Evolutionary conservation across 2,797 vertebrate genomes (phyloP).

Genomic region (Acanthiza pusilla): DNA sequence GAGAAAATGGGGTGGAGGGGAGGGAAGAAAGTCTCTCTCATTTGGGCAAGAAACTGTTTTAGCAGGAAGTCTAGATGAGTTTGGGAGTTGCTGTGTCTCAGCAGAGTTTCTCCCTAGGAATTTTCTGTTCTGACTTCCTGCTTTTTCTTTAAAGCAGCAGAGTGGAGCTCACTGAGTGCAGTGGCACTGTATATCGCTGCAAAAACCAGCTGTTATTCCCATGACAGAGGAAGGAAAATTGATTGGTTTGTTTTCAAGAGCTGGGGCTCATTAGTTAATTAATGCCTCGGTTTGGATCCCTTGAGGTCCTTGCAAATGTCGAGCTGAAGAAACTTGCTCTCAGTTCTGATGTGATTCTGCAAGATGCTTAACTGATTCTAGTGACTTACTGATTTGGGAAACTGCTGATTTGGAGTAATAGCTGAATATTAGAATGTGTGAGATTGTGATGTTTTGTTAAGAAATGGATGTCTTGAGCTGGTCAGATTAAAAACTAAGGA

Average conservation of each 20-base stretch:
- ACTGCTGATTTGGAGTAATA: neutral
- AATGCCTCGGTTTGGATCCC: neutral
- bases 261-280: neutral
- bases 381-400: neutral
- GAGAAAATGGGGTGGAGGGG: neutral
- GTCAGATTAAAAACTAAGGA: neutral
- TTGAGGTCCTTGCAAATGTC: neutral
- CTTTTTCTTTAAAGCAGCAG: neutral
- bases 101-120: neutral
- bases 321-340: neutral
- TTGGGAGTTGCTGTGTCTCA: neutral
- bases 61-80: neutral
- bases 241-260: neutral
- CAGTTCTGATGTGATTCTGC: neutral
- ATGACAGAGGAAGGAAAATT: rapidly evolving
- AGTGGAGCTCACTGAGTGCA: neutral
- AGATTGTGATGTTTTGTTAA: neutral
- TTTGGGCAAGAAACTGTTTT: neutral
- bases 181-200: neutral
- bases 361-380: neutral
- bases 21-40: neutral
- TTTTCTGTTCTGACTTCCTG: neutral
- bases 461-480: neutral
- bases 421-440: neutral
- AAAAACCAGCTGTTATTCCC: rapidly evolving